phyloP scores from a whole-genome alignment of 2,113 vertebrate species.

The Eolophus roseicapilla region DNA sequence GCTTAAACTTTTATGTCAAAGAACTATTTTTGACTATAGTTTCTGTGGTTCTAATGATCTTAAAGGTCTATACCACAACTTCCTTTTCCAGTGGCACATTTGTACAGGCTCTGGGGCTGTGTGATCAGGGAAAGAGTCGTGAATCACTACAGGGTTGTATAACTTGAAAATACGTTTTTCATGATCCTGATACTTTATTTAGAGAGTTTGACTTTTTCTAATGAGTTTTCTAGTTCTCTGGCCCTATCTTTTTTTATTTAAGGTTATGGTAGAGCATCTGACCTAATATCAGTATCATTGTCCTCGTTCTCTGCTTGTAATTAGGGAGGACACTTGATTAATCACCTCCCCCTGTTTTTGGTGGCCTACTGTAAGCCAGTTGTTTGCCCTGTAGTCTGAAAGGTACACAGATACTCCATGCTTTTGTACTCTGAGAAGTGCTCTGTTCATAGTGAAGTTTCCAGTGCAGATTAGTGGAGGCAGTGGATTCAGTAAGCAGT shows the following conservation, averaged over 20 bases:
- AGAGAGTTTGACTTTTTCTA: background rate
- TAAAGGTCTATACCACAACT: background rate
- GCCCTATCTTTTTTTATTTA: background rate
- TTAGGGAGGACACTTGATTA: background rate
- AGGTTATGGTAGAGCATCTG: background rate
- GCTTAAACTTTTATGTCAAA: background rate
- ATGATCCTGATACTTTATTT: background rate
- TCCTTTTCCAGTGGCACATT: background rate
- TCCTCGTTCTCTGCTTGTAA: background rate
- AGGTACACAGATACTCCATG: slow-evolving; percentile 90
- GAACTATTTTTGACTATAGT: background rate
- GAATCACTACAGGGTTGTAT: background rate
- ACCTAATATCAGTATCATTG: background rate
- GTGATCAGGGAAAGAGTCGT: background rate
- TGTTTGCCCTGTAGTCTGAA: slow-evolving; percentile 89
- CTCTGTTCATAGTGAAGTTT: slow-evolving; percentile 85
- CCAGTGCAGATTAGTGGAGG: slow-evolving; percentile 76
- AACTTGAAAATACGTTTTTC: background rate
- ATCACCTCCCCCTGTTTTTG: slow-evolving; percentile 33
- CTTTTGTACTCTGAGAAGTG: slow-evolving; percentile 85
- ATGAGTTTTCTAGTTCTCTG: background rate
- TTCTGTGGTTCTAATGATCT: background rate
- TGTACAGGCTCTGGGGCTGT: background rate
- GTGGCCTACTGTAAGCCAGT: slow-evolving; percentile 81
- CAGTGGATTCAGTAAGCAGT: slow-evolving; percentile 59